Evolutionary conservation across 2,113 vertebrate species (phyloP).

Genomic region (Tenebrosternarchus preto): DNA sequence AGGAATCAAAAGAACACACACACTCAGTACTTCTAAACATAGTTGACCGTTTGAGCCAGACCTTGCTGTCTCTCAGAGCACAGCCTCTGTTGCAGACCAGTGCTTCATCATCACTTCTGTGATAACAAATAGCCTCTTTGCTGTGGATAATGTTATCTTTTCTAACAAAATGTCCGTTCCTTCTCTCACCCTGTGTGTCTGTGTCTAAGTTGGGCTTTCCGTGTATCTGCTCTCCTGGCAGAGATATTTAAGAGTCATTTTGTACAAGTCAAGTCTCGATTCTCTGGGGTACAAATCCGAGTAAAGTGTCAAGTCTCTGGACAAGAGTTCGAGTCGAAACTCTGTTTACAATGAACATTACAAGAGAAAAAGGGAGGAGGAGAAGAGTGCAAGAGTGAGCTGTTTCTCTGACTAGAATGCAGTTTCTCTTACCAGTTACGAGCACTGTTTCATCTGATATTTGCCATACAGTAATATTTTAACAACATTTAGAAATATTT

Average conservation of each 20-base stretch:
- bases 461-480: too few relatives aligned
- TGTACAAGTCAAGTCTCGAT: too few relatives aligned
- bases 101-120: conserved; percentile 25
- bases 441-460: too few relatives aligned
- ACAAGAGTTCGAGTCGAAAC: too few relatives aligned
- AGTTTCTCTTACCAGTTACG: too few relatives aligned
- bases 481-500: too few relatives aligned
- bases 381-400: too few relatives aligned
- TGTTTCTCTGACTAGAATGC: too few relatives aligned
- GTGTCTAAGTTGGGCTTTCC: background rate
- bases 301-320: too few relatives aligned
- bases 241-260: background rate
- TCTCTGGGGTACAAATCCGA: too few relatives aligned
- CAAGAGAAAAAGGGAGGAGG: too few relatives aligned
- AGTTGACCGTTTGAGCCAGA: background rate
- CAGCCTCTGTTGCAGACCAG: background rate
- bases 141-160: conserved; percentile 51
- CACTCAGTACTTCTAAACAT: background rate
- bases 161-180: conserved; percentile 5
- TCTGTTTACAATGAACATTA: too few relatives aligned
- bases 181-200: background rate
- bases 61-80: background rate
- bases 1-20: conserved; percentile 14
- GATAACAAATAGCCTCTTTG: conserved; percentile 43
- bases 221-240: background rate